phyloP scores from a whole-genome alignment of 2,113 vertebrate species.

The Seriola dumerili region DNA sequence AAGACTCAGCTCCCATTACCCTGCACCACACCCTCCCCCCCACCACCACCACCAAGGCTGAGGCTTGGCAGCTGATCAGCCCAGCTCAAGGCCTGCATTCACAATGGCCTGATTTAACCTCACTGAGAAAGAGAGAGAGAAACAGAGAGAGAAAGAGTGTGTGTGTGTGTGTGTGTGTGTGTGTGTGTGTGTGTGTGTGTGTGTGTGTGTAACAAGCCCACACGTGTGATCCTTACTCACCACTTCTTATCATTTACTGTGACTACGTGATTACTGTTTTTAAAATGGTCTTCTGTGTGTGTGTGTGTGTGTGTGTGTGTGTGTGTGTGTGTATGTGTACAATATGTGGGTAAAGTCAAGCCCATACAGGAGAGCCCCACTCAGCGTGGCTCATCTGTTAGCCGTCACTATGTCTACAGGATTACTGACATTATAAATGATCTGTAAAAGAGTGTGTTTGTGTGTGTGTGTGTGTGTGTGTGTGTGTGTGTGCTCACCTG shows the following conservation, averaged over 20 bases:
- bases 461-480: neutral
- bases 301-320: conserved; percentile 13
- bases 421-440: neutral
- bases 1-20: conserved; percentile 67
- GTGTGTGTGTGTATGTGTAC: conserved; percentile 21
- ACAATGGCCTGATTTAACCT: conserved; percentile 72
- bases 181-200: neutral
- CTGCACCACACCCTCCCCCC: conserved; percentile 50
- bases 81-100: conserved; percentile 66
- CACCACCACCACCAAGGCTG: conserved; percentile 54
- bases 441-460: neutral
- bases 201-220: conserved; percentile 54
- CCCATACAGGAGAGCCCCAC: conserved; percentile 41
- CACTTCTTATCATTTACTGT: conserved; percentile 51
- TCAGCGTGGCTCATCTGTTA: conserved; percentile 36
- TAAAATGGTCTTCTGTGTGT: conserved; percentile 17
- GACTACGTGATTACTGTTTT: conserved; percentile 50
- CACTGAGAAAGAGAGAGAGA: neutral
- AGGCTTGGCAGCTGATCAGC: conserved; percentile 74
- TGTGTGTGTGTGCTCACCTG: conserved; percentile 84
- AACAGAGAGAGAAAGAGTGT: too few species aligned
- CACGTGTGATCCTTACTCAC: conserved; percentile 67
- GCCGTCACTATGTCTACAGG: conserved; percentile 30
- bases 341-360: conserved; percentile 44
- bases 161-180: conserved; percentile 26